A percentile compares a stretch with the other conserved stretches of the same genome.
These are phyloP conservation scores for Spermophilus dauricus DNA, from an alignment of 2,113 vertebrate species.

Conservation along the genomic window DNA sequence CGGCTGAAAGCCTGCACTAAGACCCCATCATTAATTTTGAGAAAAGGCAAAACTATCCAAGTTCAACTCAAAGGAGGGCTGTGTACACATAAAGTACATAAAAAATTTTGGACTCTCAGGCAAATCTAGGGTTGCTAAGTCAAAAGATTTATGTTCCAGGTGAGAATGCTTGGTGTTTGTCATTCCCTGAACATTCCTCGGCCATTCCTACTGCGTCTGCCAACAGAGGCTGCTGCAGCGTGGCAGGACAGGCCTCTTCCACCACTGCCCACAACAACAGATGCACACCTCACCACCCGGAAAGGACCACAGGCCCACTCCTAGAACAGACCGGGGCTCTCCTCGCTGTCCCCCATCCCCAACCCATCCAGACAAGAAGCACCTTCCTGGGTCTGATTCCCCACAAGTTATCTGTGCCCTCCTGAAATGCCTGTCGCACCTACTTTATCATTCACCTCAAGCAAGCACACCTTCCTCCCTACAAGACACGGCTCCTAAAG, in stretches of 20 bases:
- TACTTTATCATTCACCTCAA: too few relatives aligned
- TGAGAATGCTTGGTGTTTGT: not conserved
- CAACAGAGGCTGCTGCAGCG: not conserved
- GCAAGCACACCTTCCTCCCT: accelerated
- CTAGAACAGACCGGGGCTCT: not conserved
- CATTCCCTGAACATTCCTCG: not conserved
- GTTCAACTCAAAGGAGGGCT: not conserved
- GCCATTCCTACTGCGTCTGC: not conserved
- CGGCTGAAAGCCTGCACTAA: not conserved
- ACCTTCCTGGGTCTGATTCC: not conserved
- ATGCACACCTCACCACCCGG: too few relatives aligned
- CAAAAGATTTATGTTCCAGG: not conserved
- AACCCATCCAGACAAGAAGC: not conserved
- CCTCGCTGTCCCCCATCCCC: not conserved
- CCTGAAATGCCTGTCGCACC: not conserved
- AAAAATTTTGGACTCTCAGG: not conserved
- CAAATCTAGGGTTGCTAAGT: not conserved
- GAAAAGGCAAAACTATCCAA: constrained; percentile 6
- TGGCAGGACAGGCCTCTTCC: not conserved
- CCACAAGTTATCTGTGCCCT: not conserved
- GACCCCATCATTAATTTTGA: not conserved
- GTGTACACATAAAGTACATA: not conserved
- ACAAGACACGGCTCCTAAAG: accelerated
- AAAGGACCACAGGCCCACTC: not conserved
- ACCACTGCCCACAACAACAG: accelerated